Base-by-base conservation (phyloP, 2,113 vertebrate species). In the Eulemur rufifrons region DNA sequence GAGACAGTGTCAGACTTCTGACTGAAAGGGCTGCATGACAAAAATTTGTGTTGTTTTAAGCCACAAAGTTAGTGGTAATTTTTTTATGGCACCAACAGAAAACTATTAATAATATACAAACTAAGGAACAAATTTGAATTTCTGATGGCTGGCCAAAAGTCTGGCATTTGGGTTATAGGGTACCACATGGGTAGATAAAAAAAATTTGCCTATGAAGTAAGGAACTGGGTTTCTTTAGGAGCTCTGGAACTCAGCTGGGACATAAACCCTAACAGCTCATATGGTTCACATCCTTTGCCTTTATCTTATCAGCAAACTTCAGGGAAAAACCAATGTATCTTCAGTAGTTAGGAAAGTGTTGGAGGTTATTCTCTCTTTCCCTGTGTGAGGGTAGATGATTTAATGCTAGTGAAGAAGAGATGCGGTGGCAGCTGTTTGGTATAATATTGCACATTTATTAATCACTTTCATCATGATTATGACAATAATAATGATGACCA, bases 1-100 rank as follows among this genome's bases (percentile, higher is more conserved):
- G 69, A 86, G 34, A 64, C 6, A 3, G 10, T 39, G 23, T 39
- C 59, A 32, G 50, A n/a, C 5, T 74, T 52, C 37, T 18, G 32
- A 73, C 3, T 3, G 11, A 52, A 15, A 85, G 34, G 13, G 2
- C 3, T 29, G 1, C 2, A 18, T 4, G 45, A 10, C 64, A 4
- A 59, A 23, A 23, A 9, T 59, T n/a, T 52, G 20, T 66, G n/a
- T 73, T 37, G 10, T 34, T 45, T 47, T 9, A 73, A 91, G 50
- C 8, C 29, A 37, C 8, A 63, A 52, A 68, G 20, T 47, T 14
- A 50, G 13, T 47, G 17, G 8, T 81, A 1, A 68, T 84, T 83
- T 85, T 85, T n/a, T 85, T 69, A n/a, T 1, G 61, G 34, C n/a
- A 21, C 11, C 8, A 54, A 37, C 37, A 32, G 20, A 54, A 77